These are phyloP conservation scores for Cephalotes varians DNA, from an alignment of 2,888 invertebrate genomes.

Conservation along the genomic window DNA sequence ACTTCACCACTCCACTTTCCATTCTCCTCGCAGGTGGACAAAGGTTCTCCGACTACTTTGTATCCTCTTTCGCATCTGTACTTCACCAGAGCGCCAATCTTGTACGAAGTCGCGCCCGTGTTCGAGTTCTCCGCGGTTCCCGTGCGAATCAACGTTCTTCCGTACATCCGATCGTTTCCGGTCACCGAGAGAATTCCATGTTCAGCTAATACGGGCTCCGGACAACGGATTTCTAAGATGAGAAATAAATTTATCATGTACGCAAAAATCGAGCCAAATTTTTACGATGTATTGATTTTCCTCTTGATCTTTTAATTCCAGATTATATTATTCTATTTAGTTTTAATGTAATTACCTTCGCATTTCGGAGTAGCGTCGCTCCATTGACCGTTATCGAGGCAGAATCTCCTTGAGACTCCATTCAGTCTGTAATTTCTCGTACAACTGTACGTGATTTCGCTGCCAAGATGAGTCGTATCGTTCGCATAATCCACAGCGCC, in stretches of 20 bases:
- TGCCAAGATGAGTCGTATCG: slow-evolving; percentile 93
- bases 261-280: neutral
- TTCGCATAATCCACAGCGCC: slow-evolving; percentile 92
- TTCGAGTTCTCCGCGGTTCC: slow-evolving; percentile 90
- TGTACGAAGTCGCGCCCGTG: slow-evolving; percentile 91
- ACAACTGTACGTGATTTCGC: slow-evolving; percentile 93
- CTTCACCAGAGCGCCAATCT: slow-evolving; percentile 94
- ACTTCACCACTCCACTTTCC: slow-evolving; percentile 95
- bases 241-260: neutral
- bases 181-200: slow-evolving; percentile 96
- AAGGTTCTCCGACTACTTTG: slow-evolving; percentile 93
- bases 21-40: slow-evolving; percentile 94
- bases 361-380: slow-evolving; percentile 94
- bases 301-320: neutral
- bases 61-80: slow-evolving; percentile 96
- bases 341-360: slow-evolving; percentile 88
- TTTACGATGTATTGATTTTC: neutral
- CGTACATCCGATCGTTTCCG: slow-evolving; percentile 96
- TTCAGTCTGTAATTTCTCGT: slow-evolving; percentile 92
- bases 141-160: slow-evolving; percentile 91
- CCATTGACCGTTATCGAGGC: slow-evolving; percentile 93
- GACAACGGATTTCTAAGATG: slow-evolving; percentile 93
- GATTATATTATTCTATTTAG: neutral
- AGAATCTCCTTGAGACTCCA: slow-evolving; percentile 91
- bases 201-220: slow-evolving; percentile 93